A percentile compares a stretch with the other conserved stretches of the same genome.
phyloP scores from a whole-genome alignment of 1,140 invertebrate genomes.

The Nylanderia fulva region DNA sequence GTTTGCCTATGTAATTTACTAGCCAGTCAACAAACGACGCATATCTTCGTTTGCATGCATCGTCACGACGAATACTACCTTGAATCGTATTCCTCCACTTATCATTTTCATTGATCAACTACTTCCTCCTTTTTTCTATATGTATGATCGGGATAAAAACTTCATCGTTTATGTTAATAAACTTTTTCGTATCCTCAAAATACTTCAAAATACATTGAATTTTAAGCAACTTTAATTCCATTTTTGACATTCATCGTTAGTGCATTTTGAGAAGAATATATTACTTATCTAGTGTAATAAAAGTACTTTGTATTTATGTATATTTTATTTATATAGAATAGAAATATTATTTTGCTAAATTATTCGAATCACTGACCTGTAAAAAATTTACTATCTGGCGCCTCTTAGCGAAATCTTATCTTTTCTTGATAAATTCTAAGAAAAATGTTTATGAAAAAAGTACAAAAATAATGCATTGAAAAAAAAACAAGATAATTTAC shows the following conservation, averaged over 20 bases:
- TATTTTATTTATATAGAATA: background rate
- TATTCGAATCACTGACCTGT: background rate
- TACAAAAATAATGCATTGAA: no score
- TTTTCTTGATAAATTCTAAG: background rate
- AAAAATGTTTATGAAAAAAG: no score
- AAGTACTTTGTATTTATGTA: background rate
- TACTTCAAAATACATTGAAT: no score
- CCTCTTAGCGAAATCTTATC: background rate
- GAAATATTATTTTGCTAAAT: background rate
- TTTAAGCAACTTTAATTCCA: background rate
- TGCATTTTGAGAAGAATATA: background rate
- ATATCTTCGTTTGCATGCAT: conserved; percentile 44
- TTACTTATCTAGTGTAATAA: background rate
- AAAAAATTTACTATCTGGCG: background rate
- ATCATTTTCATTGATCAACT: conserved; percentile 12
- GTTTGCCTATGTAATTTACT: conserved; percentile 58
- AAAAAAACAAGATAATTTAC: no score
- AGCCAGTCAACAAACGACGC: conserved; percentile 53
- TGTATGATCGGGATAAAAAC: background rate
- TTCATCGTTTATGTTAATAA: background rate
- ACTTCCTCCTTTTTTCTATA: background rate
- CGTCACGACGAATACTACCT: conserved; percentile 6
- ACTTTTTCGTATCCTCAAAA: background rate
- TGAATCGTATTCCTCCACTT: conserved; percentile 14
- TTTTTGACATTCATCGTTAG: background rate